These are phyloP conservation scores for Caenorhabditis becei DNA, from an alignment of 2,888 invertebrate species.

Conservation along the genomic window DNA sequence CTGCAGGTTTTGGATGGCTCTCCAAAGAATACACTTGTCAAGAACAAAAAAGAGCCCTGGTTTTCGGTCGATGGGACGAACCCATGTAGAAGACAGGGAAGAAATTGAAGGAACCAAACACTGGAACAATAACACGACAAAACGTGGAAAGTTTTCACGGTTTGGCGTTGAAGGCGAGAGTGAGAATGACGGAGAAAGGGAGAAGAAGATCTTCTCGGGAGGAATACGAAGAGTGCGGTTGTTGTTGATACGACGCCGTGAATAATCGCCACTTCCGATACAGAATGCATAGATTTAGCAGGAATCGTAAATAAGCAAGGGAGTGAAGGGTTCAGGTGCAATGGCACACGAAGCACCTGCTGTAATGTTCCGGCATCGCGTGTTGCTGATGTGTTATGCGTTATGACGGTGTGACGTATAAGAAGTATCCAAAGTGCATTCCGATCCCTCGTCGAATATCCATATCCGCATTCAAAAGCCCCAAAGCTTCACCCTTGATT, in stretches of 20 bases:
- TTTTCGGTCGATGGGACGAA: not conserved
- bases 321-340: slow-evolving; percentile 13
- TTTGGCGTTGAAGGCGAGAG: slow-evolving; percentile 1
- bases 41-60: not conserved
- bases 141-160: slow-evolving; percentile 9
- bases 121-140: not conserved
- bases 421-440: not conserved
- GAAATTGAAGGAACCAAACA: not conserved
- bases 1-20: slow-evolving; percentile 8
- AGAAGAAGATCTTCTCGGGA: slow-evolving; percentile 11
- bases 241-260: slow-evolving; percentile 31
- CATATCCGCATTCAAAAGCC: too few relatives aligned
- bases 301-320: slow-evolving; percentile 6
- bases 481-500: too few relatives aligned
- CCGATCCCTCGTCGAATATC: not conserved
- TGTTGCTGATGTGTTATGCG: not conserved
- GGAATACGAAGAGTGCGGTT: slow-evolving; percentile 23
- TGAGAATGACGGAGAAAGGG: slow-evolving; percentile 1
- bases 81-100: too few relatives aligned
- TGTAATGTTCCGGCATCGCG: not conserved
- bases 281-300: not conserved
- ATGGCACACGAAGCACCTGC: not conserved
- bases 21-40: not conserved
- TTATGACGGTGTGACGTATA: not conserved
- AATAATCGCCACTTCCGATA: slow-evolving; percentile 15